phyloP scores from a whole-genome alignment of 2,113 vertebrate genomes.

The Brachypodius melanocephalos region DNA sequence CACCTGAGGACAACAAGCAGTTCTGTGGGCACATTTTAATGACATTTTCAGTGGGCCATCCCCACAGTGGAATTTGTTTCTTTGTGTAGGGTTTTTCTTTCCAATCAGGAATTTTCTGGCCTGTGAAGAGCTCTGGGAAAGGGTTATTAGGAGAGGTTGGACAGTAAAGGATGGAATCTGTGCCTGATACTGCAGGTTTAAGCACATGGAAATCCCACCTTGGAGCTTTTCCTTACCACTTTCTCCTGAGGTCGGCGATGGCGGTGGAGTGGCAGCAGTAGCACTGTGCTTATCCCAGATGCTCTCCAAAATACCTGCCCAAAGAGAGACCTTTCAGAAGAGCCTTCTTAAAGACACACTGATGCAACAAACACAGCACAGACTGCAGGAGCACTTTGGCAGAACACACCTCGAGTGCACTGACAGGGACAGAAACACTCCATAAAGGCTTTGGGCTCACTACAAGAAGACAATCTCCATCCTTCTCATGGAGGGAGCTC shows the following conservation, averaged over 20 bases:
- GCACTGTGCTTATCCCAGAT: constrained; percentile 98
- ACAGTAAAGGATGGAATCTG: not conserved
- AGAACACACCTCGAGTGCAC: not conserved
- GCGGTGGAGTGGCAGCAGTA: constrained; percentile 92
- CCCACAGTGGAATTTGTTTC: not conserved
- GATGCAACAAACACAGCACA: not conserved
- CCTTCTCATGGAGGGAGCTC: not conserved
- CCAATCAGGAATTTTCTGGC: not conserved
- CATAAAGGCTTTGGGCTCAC: not conserved
- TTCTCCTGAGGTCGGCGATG: constrained; percentile 93
- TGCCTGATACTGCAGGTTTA: not conserved
- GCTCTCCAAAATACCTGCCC: constrained; percentile 90
- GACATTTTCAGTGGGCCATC: not conserved
- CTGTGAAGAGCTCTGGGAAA: not conserved
- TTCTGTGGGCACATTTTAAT: not conserved
- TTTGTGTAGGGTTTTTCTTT: not conserved
- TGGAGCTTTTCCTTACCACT: constrained; percentile 76
- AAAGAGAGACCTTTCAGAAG: constrained; percentile 16
- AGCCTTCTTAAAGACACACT: not conserved
- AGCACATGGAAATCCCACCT: not conserved
- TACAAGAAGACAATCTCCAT: not conserved
- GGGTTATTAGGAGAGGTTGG: not conserved
- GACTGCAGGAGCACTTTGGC: rapidly evolving
- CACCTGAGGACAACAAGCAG: not conserved
- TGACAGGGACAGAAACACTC: not conserved